Conservation (phyloP, 2,888 invertebrate genomes). For the Agrotis segetum region DNA sequence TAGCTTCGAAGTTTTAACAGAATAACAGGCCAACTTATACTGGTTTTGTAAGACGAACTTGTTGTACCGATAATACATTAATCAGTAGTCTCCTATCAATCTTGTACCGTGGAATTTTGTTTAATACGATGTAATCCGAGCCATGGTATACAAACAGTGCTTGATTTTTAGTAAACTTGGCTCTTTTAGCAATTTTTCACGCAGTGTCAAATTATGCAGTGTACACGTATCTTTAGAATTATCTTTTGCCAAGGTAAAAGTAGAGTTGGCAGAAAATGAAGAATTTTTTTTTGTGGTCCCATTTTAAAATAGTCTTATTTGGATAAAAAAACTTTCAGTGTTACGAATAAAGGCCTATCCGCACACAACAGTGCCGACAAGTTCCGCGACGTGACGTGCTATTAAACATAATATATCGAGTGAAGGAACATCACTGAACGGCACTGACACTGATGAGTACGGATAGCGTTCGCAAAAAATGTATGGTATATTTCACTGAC, state of each 20-base stretch:
- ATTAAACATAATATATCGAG: too few species aligned
- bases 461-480: too few species aligned
- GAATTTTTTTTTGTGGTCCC: too few species aligned
- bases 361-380: too few species aligned
- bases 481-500: too few species aligned
- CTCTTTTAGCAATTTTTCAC: constrained; percentile 12
- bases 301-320: too few species aligned
- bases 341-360: too few species aligned
- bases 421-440: too few species aligned
- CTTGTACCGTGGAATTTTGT: constrained; percentile 47
- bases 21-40: background rate
- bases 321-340: too few species aligned
- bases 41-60: background rate
- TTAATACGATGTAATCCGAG: constrained; percentile 35
- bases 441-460: too few species aligned
- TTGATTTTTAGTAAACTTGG: constrained; percentile 40
- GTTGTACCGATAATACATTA: background rate
- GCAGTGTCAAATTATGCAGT: constrained; percentile 15
- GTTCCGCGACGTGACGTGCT: too few species aligned
- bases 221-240: background rate
- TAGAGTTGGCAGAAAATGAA: background rate
- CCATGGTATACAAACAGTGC: constrained; percentile 40
- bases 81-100: constrained; percentile 30
- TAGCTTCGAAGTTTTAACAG: background rate
- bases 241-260: background rate